phyloP scores from a whole-genome alignment of 2,888 invertebrate genomes.

The Idaea aversata region DNA sequence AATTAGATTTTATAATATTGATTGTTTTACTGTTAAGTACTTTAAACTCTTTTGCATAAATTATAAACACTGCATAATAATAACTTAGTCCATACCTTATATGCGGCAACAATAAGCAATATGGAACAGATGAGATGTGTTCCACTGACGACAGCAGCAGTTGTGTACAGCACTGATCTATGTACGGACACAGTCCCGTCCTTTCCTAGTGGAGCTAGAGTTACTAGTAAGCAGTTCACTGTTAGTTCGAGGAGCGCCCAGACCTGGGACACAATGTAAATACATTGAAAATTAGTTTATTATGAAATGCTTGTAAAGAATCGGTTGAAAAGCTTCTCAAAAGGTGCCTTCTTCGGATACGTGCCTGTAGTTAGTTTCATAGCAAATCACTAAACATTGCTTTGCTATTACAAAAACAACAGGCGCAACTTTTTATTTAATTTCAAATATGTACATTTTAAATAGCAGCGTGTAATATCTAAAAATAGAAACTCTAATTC shows the following conservation, averaged over 20 bases:
- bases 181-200: constrained; percentile 50
- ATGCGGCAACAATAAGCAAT: constrained; percentile 62
- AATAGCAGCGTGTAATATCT: neutral
- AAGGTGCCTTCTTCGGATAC: too few species aligned
- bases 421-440: neutral
- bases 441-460: neutral
- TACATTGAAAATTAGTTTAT: neutral
- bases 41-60: neutral
- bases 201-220: constrained; percentile 56
- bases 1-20: too few species aligned
- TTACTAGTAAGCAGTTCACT: constrained; percentile 58
- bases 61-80: neutral
- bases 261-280: constrained; percentile 37
- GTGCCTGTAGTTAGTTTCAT: neutral
- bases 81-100: constrained; percentile 43
- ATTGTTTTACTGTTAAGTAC: too few species aligned
- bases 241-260: constrained; percentile 63
- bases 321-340: too few species aligned
- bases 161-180: constrained; percentile 52
- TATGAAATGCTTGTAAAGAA: too few species aligned
- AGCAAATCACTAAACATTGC: neutral
- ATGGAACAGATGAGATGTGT: constrained; percentile 58
- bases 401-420: neutral
- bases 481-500: neutral
- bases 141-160: constrained; percentile 58